Base-by-base conservation (phyloP, 2,113 vertebrate genomes). In the Arizona elegans region DNA sequence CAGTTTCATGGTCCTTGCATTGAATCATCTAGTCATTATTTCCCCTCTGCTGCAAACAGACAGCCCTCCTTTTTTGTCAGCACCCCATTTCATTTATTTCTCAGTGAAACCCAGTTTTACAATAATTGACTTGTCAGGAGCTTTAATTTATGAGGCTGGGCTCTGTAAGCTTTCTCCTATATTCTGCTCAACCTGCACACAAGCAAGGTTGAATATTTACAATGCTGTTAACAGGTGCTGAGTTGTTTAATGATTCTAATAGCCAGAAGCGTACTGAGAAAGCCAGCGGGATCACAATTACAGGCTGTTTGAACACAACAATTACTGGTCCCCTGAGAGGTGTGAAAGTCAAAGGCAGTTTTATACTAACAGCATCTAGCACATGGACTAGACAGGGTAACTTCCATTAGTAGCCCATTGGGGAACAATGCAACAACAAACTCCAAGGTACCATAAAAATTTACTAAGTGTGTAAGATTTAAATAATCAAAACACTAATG, bases 221-320 rank as follows among this genome's bases (percentile, higher is more conserved):
- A 98, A 98, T 98, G 98, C 98, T 98, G 98, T 98, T 99, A 99
- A 99, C 98, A 99, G 99, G 98, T 99, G 98, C 98, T 97, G 97
- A 99, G 98, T 98, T 98, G 98, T 98, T 99, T 99, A 99, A 99
- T 99, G 98, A 98, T 97, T 98, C 98, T 99, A 98, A 99, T 99
- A 98, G 98, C 98, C 97, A 98, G 96, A 97, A 98, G 98, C 98
- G 97, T 98, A 98, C 98, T 98, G 96, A 97, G 98, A 98, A 98
- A 98, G 97, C 98, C 97, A 98, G 98, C 98, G 98, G 98, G 98
- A 98, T 98, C 97, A 98, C 97, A 98, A 98, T 98, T 98, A 98
- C 98, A 98, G 98, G 97, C 98, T 98, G 98, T 98, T 98, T 98
- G 98, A 98, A 98, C 98, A 98, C 97, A 98, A 98, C 98, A 98